Percentiles rank a stretch among this genome's conserved stretches.
These are phyloP conservation scores for Dissostichus mawsoni DNA, from an alignment of 2,113 vertebrate species.

Conservation along the genomic window DNA sequence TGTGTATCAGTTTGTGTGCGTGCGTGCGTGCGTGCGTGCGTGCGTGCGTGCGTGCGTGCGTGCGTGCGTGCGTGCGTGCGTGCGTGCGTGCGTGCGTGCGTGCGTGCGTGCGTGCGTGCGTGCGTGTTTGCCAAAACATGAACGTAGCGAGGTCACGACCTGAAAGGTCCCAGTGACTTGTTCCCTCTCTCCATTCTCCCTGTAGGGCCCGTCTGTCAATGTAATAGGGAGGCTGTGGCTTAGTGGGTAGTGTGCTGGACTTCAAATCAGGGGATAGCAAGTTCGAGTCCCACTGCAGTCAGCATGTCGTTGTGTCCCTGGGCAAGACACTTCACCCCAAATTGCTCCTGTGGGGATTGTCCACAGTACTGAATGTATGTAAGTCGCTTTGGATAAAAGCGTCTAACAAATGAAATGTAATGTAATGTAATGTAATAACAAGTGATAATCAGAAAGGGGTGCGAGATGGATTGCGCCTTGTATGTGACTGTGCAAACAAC, in stretches of 20 bases:
- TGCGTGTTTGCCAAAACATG: constrained; percentile 7
- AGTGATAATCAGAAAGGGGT: constrained; percentile 45
- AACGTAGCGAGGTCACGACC: constrained; percentile 46
- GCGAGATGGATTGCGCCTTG: constrained; percentile 7
- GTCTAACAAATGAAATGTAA: too few relatives aligned
- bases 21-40: neutral
- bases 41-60: neutral
- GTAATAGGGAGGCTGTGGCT: constrained; percentile 27
- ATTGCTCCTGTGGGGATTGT: too few relatives aligned
- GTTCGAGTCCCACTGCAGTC: too few relatives aligned
- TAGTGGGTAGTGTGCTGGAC: too few relatives aligned
- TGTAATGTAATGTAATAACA: neutral
- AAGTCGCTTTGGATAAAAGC: too few relatives aligned
- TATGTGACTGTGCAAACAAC: constrained; percentile 21
- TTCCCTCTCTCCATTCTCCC: constrained; percentile 1
- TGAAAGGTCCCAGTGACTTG: constrained; percentile 47
- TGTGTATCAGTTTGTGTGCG: neutral
- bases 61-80: neutral
- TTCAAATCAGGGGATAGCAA: too few relatives aligned
- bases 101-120: too few relatives aligned
- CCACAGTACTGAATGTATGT: too few relatives aligned
- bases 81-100: too few relatives aligned
- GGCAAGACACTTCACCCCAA: too few relatives aligned
- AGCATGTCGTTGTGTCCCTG: too few relatives aligned
- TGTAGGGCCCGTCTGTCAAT: constrained; percentile 34